Conservation (phyloP, 2,797 vertebrate genomes). For the Vultur gryphus region DNA sequence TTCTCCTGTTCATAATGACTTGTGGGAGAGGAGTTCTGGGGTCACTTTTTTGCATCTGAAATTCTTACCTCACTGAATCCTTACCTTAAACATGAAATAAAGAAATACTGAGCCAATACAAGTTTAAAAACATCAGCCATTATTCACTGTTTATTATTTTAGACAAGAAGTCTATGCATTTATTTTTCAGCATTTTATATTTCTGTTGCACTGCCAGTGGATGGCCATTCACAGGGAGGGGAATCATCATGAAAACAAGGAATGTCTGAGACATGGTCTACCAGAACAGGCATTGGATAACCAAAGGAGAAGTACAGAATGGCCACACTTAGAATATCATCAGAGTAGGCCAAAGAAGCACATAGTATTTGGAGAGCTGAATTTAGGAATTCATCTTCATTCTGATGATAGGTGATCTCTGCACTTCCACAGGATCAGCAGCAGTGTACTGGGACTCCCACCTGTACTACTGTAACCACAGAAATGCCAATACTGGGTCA, state of each 20-base stretch:
- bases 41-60: background rate
- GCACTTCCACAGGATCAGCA: background rate
- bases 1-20: background rate
- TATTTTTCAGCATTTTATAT: background rate
- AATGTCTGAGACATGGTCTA: background rate
- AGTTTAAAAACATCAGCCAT: background rate
- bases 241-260: background rate
- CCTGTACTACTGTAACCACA: background rate
- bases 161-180: background rate
- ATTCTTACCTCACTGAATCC: background rate
- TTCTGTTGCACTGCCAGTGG: background rate
- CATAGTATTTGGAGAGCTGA: background rate
- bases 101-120: background rate
- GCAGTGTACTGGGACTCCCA: background rate
- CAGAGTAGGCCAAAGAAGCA: background rate
- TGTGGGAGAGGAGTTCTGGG: background rate
- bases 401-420: background rate
- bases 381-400: background rate
- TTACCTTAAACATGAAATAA: background rate
- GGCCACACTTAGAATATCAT: background rate
- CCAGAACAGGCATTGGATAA: background rate
- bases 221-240: background rate
- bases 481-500: background rate
- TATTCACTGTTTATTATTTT: background rate
- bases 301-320: background rate